These are phyloP conservation scores for Arnoldichthys spilopterus DNA, from an alignment of 2,797 vertebrate species.

Conservation along the genomic window DNA sequence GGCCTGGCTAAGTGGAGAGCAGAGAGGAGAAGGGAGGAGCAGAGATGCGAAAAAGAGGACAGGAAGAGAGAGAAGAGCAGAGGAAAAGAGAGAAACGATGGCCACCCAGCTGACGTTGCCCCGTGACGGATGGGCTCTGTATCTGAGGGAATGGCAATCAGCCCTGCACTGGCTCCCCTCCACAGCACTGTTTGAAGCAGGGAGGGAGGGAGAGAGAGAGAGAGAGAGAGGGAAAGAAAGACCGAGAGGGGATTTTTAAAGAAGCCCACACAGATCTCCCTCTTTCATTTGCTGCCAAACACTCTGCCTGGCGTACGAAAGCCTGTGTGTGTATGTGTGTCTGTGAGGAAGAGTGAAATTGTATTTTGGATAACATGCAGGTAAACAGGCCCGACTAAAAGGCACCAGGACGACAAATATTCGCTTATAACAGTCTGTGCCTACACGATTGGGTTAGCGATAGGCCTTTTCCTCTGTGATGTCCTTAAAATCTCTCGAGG, in stretches of 20 bases:
- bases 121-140: conserved; percentile 41
- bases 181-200: conserved; percentile 11
- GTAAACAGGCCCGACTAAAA: not conserved
- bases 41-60: not conserved
- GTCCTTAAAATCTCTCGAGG: conserved; percentile 47
- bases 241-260: conserved; percentile 14
- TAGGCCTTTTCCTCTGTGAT: conserved; percentile 22
- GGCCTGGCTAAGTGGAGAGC: not conserved
- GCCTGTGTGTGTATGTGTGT: not conserved
- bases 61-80: not conserved
- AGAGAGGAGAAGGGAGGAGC: not conserved
- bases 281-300: conserved; percentile 39
- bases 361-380: not conserved
- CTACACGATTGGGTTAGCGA: conserved; percentile 11
- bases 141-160: conserved; percentile 48
- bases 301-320: conserved; percentile 10
- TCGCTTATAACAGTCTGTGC: conserved; percentile 22
- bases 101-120: conserved; percentile 32
- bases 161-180: conserved; percentile 26
- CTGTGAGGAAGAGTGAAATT: not conserved
- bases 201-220: not conserved
- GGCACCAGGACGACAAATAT: conserved; percentile 11
- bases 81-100: conserved; percentile 10
- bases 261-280: conserved; percentile 28
- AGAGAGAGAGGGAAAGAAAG: not conserved